Evolutionary conservation across 1,140 invertebrate genomes (phyloP).

Genomic region (Aphelinus atriplicis): DNA sequence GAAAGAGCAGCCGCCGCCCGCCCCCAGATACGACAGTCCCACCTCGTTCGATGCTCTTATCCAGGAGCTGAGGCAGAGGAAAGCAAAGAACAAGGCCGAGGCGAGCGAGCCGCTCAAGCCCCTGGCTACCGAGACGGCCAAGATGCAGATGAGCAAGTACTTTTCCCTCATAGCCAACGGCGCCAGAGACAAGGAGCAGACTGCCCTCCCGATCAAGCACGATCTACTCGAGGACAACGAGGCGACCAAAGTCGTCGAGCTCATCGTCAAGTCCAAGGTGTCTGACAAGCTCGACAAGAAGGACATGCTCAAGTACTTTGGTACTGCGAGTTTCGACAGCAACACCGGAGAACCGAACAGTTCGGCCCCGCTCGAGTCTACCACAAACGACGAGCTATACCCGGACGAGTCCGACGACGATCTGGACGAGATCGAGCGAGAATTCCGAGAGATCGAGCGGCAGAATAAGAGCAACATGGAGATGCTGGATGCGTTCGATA

Average conservation of each 20-base stretch:
- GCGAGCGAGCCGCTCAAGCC: conserved; percentile 50
- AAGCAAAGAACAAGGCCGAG: conserved; percentile 52
- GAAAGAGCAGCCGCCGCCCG: conserved; percentile 31
- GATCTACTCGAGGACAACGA: neutral
- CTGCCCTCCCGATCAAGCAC: too few species aligned
- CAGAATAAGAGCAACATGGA: conserved; percentile 34
- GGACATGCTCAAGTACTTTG: conserved; percentile 61
- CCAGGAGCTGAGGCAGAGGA: conserved; percentile 55
- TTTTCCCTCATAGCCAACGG: conserved; percentile 39
- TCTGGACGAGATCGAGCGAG: conserved; percentile 31
- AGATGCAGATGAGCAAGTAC: conserved; percentile 57
- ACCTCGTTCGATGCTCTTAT: conserved; percentile 56
- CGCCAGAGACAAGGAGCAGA: too few species aligned
- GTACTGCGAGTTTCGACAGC: conserved; percentile 13
- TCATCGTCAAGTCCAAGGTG: conserved; percentile 54
- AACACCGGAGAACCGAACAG: conserved; percentile 4
- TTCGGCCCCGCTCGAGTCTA: neutral
- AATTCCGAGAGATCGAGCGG: conserved; percentile 44
- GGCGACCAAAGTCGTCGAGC: conserved; percentile 43
- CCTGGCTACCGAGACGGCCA: conserved; percentile 55
- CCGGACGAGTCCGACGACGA: neutral
- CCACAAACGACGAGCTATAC: neutral
- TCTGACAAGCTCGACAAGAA: conserved; percentile 55
- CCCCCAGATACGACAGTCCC: conserved; percentile 24
- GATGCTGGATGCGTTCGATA: neutral